A percentile compares a stretch with the other conserved stretches of the same genome.
These are phyloP conservation scores for Cosmia pyralina DNA, from an alignment of 2,888 invertebrate genomes.

Conservation along the genomic window DNA sequence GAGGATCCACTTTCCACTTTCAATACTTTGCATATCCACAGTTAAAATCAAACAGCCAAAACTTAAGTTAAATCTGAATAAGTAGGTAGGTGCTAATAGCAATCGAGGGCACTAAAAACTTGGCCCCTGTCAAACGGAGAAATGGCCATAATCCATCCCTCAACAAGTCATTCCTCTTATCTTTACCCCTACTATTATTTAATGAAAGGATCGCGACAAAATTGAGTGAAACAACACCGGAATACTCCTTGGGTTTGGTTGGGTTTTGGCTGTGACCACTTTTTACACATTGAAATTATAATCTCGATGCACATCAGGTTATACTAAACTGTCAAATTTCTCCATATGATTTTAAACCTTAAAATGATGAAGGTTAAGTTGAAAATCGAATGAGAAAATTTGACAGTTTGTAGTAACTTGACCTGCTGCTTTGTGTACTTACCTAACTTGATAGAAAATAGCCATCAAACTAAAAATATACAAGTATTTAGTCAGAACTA, in stretches of 20 bases:
- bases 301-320: too few species aligned
- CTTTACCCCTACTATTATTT: constrained; percentile 39
- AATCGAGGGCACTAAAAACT: constrained; percentile 54
- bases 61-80: constrained; percentile 23
- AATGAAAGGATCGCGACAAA: neutral
- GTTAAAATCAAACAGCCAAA: constrained; percentile 6
- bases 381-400: too few species aligned
- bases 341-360: too few species aligned
- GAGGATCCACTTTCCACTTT: neutral
- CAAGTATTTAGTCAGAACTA: neutral
- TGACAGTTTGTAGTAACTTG: too few species aligned
- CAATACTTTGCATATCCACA: neutral
- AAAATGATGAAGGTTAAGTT: too few species aligned
- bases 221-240: neutral
- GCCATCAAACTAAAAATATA: neutral
- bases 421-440: too few species aligned
- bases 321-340: too few species aligned
- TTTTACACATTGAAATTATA: neutral
- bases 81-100: constrained; percentile 22
- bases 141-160: constrained; percentile 60
- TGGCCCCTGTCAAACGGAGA: constrained; percentile 58
- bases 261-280: neutral
- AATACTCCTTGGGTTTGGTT: too few species aligned
- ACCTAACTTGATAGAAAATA: neutral
- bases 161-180: constrained; percentile 45